Base-by-base conservation (phyloP, 2,113 vertebrate species). In the Orthonyx spaldingii region DNA sequence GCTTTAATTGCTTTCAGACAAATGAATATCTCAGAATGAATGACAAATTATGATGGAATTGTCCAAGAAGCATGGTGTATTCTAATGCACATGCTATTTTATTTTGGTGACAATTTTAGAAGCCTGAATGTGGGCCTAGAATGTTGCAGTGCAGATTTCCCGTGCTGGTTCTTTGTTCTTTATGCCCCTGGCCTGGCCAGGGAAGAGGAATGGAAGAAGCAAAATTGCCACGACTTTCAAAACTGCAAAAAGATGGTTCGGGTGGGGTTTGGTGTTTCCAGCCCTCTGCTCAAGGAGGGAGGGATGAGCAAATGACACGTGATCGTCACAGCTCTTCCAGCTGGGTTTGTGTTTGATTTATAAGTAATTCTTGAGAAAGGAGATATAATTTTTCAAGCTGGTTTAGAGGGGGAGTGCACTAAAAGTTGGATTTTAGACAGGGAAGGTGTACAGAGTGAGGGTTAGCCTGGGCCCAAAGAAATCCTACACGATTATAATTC, bases 1-100 rank as follows among this genome's bases (percentile, higher is more conserved):
- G 91, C 89, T 93, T 97, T 98, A 97, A 98, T 98, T 97, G 96
- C 96, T 97, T 98, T 98, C 97, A 97, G 93, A 97, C 94, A 98
- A 98, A 97, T 97, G 94, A 96, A 97, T 97, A 97, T 97, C 97
- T 97, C 94, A 82, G 96, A 97, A 97, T 97, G 95, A 98, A 97
- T 97, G 96, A 97, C 90, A 96, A 97, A 97, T 93, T 84, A 78
- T 93, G 72, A 97, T 91, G 85, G 60, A 90, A 95, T 76, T 90
- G 63, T 96, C 77, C 77, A 79, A 92, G 87, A 94, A 94, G 66
- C 50, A 50, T 65, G 32, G 64, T 64, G 47, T 89, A 71, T 84
- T 83, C 50, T 64, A 59, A 24, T 18, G 39, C 47, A 77, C 24
- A 0, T 39, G 47, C 44, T 72, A 53, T 60, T 76, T 81, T 61